phyloP scores from a whole-genome alignment of 2,113 vertebrate genomes.

The Odontesthes bonariensis region DNA sequence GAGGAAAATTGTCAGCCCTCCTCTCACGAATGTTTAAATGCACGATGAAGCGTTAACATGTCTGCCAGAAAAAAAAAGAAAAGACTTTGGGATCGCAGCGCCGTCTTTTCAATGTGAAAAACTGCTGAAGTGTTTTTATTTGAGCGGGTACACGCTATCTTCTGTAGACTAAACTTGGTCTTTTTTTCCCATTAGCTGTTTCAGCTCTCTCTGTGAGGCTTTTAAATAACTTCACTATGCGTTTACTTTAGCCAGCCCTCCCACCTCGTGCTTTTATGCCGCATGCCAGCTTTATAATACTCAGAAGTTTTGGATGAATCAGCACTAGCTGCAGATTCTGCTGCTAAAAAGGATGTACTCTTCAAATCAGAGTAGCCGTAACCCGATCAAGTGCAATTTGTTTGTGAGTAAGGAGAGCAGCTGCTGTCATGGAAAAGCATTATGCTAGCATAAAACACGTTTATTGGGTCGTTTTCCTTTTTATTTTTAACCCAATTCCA shows the following conservation, averaged over 20 bases:
- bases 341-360: background rate
- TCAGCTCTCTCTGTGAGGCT: constrained; percentile 16
- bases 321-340: background rate
- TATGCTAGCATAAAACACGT: background rate
- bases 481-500: background rate
- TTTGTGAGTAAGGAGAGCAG: background rate
- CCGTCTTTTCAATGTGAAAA: constrained; percentile 38
- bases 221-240: constrained; percentile 42
- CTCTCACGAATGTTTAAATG: constrained; percentile 48
- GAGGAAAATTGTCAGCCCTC: background rate
- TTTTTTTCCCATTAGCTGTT: constrained; percentile 34
- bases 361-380: constrained; percentile 11
- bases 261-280: constrained; percentile 42
- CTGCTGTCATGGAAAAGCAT: background rate
- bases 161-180: constrained; percentile 65
- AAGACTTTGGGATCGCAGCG: constrained; percentile 16
- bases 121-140: constrained; percentile 39
- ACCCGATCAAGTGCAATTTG: background rate
- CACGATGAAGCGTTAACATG: constrained; percentile 30
- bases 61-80: background rate
- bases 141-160: constrained; percentile 38
- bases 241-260: constrained; percentile 34
- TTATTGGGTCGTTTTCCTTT: background rate
- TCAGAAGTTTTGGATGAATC: constrained; percentile 11
- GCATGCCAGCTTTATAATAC: constrained; percentile 24